Base-by-base conservation (phyloP, 2,888 invertebrate species). In the Formica aserva region DNA sequence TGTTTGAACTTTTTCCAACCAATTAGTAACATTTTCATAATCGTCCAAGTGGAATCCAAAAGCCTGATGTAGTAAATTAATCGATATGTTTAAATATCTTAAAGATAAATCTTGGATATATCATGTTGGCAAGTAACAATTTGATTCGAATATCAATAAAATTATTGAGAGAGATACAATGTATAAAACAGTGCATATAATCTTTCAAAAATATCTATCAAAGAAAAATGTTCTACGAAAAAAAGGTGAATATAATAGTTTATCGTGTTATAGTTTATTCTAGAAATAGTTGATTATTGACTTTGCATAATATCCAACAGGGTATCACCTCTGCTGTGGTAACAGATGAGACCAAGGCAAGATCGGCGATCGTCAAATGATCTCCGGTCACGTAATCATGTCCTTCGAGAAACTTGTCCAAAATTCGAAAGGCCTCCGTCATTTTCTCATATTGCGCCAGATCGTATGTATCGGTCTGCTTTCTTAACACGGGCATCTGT, bases 1-100 rank as follows among this genome's bases (percentile, higher is more conserved):
- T 63, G 94, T 94, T 94, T 97, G 96, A 80, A 96, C 95, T 85
- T 95, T 96, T 29, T 95, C 95, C 91, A 95, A 95, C 97, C 97
- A 97, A 85, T 96, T 97, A 83, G 95, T 94, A 76, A 98, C 96
- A 91, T 98, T 97, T 66, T 96, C 94, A 95, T 97, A 97, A 91
- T 96, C 96, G 91, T 85, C 86, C 26, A 93, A 55, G 3, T 94
- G 91, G 60, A 94, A 94, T 35, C 92, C 92, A 3, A 93, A 87
- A 9, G 83, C 89, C 94, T 94, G 85, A 13, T 55, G 87, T 74
- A 55, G 66, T 18, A 32, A 55, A 74, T 18, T 41, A 15, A 76
- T 52, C 29, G 18, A 15, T 45, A 65, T n/a, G 13, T 29, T 15
- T 41, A 4, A 6, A 38, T 5, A 26, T 57, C 32, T 75, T 5